Base-by-base conservation (phyloP, 2,888 invertebrate genomes). In the Bhutanitis thaidina region DNA sequence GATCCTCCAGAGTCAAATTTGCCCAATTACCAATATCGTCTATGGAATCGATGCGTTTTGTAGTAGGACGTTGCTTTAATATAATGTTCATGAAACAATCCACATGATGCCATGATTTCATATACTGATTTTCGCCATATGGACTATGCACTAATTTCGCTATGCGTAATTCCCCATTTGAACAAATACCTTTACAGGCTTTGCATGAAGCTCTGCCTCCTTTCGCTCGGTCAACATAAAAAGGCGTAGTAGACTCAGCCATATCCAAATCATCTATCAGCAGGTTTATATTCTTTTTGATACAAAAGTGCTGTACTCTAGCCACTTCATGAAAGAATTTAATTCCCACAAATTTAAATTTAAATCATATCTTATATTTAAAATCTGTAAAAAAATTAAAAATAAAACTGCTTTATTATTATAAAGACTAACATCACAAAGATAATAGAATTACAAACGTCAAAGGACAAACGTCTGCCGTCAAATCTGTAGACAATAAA, bases 31-130 rank as follows among this genome's bases (percentile, higher is more conserved):
- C 94, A 16, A 97, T 90, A 65, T 97, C 97, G 54, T 94, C 93
- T 1, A 93, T 91, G 4, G 92, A 91, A 60, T 96, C 95, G 53
- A 97, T 94, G 51, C 94, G 92, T 79, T 94, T 95, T 0, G 97
- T 97, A 0, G 94, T 92, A 0, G 94, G 93, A 46, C 96, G 85
- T 63, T 97, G 97, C 69, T 93, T 93, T 34, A 93, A 82, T 59
- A 97, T 93, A 12, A 92, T 91, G 69, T 96, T 94, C 89, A 96
- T 94, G 4, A 97, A 80, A 65, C 97, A 97, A 52, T 92, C 85
- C 0, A 95, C 81, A 69, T 97, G 97, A 73, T 94, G 92, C 95
- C 96, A 97, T 59, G 92, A 92, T 75, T 96, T 97, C 95, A 97
- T 96, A 64, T 93, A 74, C 57, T 89, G 93, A 0, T 92, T 92